Evolutionary conservation across 2,797 vertebrate species (phyloP).

Genomic region (Sternotherus odoratus): DNA sequence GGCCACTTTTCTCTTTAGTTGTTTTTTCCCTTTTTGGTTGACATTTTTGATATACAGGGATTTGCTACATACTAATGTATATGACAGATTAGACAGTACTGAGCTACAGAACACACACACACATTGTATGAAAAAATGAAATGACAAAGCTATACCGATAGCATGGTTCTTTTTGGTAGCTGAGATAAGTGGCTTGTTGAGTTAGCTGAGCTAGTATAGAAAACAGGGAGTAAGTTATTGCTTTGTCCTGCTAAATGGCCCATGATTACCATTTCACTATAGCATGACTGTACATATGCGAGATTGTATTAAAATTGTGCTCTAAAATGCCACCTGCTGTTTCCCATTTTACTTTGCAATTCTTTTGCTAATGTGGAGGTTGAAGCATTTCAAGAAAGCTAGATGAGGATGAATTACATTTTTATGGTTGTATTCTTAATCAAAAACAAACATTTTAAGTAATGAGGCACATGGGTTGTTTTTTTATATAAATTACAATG

Average conservation of each 20-base stretch:
- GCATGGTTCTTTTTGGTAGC: neutral
- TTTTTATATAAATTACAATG: neutral
- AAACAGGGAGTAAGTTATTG: neutral
- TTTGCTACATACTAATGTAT: neutral
- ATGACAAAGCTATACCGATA: neutral
- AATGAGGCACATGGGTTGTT: neutral
- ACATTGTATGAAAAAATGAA: conserved; percentile 5
- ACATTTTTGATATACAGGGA: neutral
- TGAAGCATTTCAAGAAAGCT: neutral
- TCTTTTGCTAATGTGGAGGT: neutral
- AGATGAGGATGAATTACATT: neutral
- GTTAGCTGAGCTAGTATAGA: neutral
- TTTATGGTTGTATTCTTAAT: neutral
- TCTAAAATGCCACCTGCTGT: neutral
- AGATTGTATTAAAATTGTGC: neutral
- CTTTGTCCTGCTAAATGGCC: accelerated
- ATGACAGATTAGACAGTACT: neutral
- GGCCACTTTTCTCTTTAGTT: neutral
- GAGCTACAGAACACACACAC: neutral
- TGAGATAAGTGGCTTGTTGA: neutral
- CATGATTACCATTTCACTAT: neutral
- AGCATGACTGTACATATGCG: neutral
- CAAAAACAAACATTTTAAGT: neutral
- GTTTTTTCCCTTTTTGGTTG: neutral
- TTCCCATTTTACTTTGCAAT: neutral